Percentiles rank a stretch among this genome's conserved stretches.
These are phyloP conservation scores for Podarcis muralis DNA, from an alignment of 2,113 vertebrate species.

Conservation along the genomic window DNA sequence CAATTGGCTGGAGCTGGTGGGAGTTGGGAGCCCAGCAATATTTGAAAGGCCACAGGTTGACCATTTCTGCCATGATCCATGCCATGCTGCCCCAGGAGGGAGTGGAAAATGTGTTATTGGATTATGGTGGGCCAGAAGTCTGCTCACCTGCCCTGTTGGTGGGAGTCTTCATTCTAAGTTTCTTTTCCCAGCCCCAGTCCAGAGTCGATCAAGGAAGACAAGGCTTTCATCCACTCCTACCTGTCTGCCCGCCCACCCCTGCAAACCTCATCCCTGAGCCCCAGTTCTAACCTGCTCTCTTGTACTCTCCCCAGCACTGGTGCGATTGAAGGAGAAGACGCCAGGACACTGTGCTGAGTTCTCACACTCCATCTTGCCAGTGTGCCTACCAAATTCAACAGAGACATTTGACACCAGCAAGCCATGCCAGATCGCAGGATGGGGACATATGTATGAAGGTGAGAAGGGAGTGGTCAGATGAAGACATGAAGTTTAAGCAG, in stretches of 20 bases:
- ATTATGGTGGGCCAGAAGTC: neutral
- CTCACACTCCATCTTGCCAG: constrained; percentile 55
- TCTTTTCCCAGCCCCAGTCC: neutral
- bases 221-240: neutral
- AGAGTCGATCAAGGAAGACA: neutral
- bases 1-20: too few relatives aligned
- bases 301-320: constrained; percentile 48
- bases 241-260: neutral
- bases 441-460: constrained; percentile 70
- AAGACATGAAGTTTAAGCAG: neutral
- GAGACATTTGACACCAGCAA: neutral
- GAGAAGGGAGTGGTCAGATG: neutral
- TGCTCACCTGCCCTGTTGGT: neutral
- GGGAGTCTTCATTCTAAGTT: neutral
- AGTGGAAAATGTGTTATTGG: neutral
- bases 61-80: neutral
- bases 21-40: neutral
- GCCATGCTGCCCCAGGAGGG: neutral
- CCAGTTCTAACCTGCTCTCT: neutral
- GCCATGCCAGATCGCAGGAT: constrained; percentile 61
- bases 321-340: constrained; percentile 51
- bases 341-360: constrained; percentile 53
- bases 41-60: neutral
- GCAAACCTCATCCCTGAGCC: neutral
- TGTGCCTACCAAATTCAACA: constrained; percentile 52